These are phyloP conservation scores for Neodiprion fabricii DNA, from an alignment of 1,140 invertebrate genomes.

Conservation along the genomic window DNA sequence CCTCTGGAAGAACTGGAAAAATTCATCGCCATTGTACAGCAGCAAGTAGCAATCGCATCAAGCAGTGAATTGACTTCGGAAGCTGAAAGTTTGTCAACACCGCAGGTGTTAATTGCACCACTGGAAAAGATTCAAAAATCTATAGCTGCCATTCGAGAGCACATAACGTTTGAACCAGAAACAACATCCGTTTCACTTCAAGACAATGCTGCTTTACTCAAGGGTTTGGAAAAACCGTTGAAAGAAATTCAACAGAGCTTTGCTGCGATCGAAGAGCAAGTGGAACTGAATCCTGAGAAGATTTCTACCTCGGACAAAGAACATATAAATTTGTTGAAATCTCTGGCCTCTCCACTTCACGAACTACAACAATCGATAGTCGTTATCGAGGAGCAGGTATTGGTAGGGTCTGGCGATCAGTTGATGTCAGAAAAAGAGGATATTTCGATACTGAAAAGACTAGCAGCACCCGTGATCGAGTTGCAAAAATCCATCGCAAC, in stretches of 20 bases:
- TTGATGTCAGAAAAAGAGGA: slow-evolving; percentile 15
- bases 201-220: slow-evolving; percentile 13
- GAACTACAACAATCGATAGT: slow-evolving; percentile 25
- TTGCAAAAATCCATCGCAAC: slow-evolving; percentile 16
- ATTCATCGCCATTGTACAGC: not conserved
- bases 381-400: slow-evolving; percentile 29
- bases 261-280: slow-evolving; percentile 51
- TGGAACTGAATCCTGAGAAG: slow-evolving; percentile 50
- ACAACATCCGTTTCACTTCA: slow-evolving; percentile 12
- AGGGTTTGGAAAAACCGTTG: slow-evolving; percentile 63
- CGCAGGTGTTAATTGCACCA: slow-evolving; percentile 37
- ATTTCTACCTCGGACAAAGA: slow-evolving; percentile 27
- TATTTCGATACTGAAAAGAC: slow-evolving; percentile 41
- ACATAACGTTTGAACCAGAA: slow-evolving; percentile 33
- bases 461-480: slow-evolving; percentile 57
- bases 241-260: slow-evolving; percentile 69
- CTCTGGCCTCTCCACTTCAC: slow-evolving; percentile 34
- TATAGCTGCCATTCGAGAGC: slow-evolving; percentile 37
- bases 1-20: slow-evolving; percentile 4
- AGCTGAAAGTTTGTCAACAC: slow-evolving; percentile 27
- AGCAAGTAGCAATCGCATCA: not conserved
- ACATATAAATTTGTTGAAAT: slow-evolving; percentile 31
- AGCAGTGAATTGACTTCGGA: slow-evolving; percentile 47
- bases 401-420: slow-evolving; percentile 29
- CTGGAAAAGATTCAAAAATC: slow-evolving; percentile 41